These are phyloP conservation scores for Ectemnius cavifrons DNA, from an alignment of 2,888 invertebrate genomes.

Conservation along the genomic window DNA sequence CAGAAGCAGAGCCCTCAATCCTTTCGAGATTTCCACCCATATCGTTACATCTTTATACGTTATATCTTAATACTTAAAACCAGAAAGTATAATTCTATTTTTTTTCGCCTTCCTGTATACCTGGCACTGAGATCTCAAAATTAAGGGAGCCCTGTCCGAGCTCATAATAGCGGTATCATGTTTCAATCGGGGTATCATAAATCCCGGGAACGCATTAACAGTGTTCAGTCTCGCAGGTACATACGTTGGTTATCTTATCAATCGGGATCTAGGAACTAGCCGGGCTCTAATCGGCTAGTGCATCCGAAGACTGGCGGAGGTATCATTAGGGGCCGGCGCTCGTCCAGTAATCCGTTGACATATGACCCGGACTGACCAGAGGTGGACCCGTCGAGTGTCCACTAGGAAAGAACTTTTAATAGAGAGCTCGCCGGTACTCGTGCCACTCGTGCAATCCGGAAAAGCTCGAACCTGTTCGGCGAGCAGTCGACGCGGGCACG, in stretches of 20 bases:
- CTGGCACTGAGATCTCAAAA: neutral
- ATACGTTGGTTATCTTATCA: slow-evolving; percentile 12
- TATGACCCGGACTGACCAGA: slow-evolving; percentile 43
- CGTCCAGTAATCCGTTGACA: slow-evolving; percentile 68
- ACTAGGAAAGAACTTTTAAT: slow-evolving; percentile 16
- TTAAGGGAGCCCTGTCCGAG: neutral
- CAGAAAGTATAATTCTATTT: neutral
- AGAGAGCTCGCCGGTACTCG: slow-evolving; percentile 36
- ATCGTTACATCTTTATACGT: neutral
- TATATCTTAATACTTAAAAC: too few species aligned
- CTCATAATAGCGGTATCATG: neutral
- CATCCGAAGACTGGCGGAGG: slow-evolving; percentile 26
- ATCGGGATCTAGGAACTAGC: slow-evolving; percentile 33
- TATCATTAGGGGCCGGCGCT: slow-evolving; percentile 63
- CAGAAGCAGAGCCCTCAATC: slow-evolving; percentile 14
- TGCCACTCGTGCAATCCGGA: slow-evolving; percentile 52
- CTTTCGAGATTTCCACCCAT: neutral
- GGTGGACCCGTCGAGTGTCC: slow-evolving; percentile 25
- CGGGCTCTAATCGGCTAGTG: slow-evolving; percentile 15
- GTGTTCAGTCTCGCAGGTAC: neutral
- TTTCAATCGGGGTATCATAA: slow-evolving; percentile 10
- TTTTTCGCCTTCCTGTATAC: neutral
- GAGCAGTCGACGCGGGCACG: slow-evolving; percentile 58
- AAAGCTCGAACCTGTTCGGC: slow-evolving; percentile 45
- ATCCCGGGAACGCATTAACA: slow-evolving; percentile 9